A percentile compares a stretch with the other conserved stretches of the same genome.
These are phyloP conservation scores for Sebastolobus alascanus DNA, from an alignment of 2,797 vertebrate genomes.

Conservation along the genomic window DNA sequence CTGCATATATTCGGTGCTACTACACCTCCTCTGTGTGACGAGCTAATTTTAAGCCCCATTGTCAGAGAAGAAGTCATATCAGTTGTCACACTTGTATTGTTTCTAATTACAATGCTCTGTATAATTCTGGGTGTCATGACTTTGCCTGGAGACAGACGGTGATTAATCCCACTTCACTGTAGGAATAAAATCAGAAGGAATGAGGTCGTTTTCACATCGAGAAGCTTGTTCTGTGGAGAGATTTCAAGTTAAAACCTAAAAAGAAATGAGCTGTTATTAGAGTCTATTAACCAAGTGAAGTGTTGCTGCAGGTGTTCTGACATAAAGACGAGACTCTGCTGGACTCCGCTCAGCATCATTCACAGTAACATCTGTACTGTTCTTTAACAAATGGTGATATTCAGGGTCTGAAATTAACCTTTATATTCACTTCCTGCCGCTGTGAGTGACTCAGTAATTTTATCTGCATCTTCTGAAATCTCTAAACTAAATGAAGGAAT, in stretches of 20 bases:
- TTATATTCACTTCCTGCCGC: no score
- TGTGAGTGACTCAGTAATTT: no score
- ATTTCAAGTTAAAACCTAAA: neutral
- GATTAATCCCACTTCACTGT: constrained; percentile 55
- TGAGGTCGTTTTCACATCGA: constrained; percentile 24
- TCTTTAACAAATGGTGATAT: no score
- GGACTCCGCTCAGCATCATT: no score
- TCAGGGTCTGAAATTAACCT: no score
- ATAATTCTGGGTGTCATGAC: constrained; percentile 70
- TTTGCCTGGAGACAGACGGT: constrained; percentile 62
- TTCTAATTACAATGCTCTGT: constrained; percentile 66
- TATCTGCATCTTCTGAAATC: no score
- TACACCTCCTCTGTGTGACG: neutral
- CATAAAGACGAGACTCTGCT: no score
- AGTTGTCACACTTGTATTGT: constrained; percentile 67
- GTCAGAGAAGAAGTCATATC: constrained; percentile 48
- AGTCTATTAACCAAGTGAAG: constrained; percentile 1
- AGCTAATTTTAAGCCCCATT: constrained; percentile 46
- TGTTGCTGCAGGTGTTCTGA: no score
- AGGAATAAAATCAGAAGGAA: constrained; percentile 19
- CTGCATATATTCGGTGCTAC: no score
- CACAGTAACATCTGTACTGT: no score
- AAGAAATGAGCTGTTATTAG: constrained; percentile 2
- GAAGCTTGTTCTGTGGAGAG: neutral
- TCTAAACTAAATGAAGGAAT: no score